These are phyloP conservation scores for Zosterops hypoxanthus DNA, from an alignment of 2,113 vertebrate genomes.

Conservation along the genomic window DNA sequence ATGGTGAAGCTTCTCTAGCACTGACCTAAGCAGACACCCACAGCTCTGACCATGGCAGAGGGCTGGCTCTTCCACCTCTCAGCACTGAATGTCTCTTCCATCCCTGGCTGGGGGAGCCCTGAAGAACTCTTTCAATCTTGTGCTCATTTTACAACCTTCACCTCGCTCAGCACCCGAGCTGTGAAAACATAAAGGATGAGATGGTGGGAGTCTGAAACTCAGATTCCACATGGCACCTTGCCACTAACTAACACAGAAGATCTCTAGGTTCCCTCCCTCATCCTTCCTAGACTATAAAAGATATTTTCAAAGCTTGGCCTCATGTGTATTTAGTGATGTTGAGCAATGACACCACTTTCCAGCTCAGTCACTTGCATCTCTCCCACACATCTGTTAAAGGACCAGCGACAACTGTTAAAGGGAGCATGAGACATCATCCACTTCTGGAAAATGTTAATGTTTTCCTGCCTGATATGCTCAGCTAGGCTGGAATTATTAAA, in stretches of 20 bases:
- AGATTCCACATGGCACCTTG: too few species aligned
- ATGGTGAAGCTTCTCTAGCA: too few species aligned
- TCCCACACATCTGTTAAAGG: slow-evolving; percentile 19
- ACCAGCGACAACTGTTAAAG: slow-evolving; percentile 25
- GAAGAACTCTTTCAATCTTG: too few species aligned
- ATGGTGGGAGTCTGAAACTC: too few species aligned
- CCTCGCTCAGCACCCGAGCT: too few species aligned
- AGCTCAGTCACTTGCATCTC: not conserved
- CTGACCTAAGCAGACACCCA: too few species aligned
- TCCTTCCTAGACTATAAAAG: not conserved
- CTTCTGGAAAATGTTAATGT: slow-evolving; percentile 74
- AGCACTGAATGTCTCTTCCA: too few species aligned
- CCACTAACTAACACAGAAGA: not conserved
- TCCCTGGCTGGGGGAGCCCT: too few species aligned
- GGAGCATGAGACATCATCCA: not conserved
- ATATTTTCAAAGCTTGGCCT: not conserved
- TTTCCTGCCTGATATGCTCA: slow-evolving; percentile 62
- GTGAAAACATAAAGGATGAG: too few species aligned
- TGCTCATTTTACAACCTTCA: too few species aligned
- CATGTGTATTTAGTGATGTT: not conserved
- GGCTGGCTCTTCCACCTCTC: too few species aligned
- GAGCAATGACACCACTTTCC: slow-evolving; percentile 12
- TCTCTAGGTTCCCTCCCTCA: not conserved
- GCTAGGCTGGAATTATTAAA: slow-evolving; percentile 21
- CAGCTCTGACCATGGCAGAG: too few species aligned